phyloP scores from a whole-genome alignment of 2,888 invertebrate species.

The Pasiphila rectangulata region DNA sequence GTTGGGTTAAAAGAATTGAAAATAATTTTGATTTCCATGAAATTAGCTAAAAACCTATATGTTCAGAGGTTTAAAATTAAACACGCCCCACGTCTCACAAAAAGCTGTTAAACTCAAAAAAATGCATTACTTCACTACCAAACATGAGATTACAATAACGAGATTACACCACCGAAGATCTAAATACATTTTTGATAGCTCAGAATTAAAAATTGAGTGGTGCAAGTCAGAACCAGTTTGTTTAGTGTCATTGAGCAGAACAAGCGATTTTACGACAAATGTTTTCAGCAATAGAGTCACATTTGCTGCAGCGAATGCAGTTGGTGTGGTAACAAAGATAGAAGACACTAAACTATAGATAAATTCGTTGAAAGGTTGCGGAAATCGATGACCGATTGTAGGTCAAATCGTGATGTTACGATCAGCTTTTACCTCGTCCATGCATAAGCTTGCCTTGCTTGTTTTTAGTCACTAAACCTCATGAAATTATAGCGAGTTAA shows the following conservation, averaged over 20 bases:
- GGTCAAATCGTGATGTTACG: conserved; percentile 11
- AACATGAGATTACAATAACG: no score
- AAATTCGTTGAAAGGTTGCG: conserved; percentile 5
- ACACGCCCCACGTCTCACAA: no score
- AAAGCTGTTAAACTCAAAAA: no score
- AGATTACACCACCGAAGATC: no score
- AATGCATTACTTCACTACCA: no score
- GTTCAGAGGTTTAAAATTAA: no score
- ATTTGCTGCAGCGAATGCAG: conserved; percentile 2
- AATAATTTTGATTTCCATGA: no score
- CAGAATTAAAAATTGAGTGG: background rate
- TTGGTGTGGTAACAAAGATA: background rate
- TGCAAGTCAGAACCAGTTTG: conserved; percentile 7
- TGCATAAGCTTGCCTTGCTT: background rate
- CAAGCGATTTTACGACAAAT: conserved; percentile 14
- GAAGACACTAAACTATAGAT: background rate
- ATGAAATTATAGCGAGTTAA: no score
- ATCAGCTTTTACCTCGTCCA: background rate
- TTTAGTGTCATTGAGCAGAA: conserved; percentile 8
- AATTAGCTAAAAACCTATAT: no score
- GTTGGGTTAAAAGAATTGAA: no score
- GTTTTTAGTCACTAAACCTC: background rate
- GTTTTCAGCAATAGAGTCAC: conserved; percentile 10
- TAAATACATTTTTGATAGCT: no score
- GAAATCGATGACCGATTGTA: background rate